Conservation (phyloP, 2,888 invertebrate genomes). For the Andrena minutula region DNA sequence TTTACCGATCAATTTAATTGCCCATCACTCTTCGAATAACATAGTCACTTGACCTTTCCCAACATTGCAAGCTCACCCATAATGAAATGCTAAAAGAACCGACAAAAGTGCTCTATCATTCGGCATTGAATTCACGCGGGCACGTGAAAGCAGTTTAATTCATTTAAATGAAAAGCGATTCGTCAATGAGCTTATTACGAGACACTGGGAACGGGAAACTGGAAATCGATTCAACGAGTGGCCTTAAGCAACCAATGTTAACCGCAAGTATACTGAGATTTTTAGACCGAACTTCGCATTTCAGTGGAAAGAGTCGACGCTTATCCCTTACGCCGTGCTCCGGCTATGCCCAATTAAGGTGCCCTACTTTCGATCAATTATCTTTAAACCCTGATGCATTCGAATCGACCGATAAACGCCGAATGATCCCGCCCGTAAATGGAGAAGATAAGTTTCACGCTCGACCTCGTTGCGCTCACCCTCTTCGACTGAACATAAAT, state of each 20-base stretch:
- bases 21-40: no score
- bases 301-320: slow-evolving; percentile 3
- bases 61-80: background rate
- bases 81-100: background rate
- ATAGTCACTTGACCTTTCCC: background rate
- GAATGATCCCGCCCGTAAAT: slow-evolving; percentile 41
- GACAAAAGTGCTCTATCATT: background rate
- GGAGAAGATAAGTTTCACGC: slow-evolving; percentile 27
- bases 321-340: slow-evolving; percentile 37
- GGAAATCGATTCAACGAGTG: background rate
- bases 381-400: slow-evolving; percentile 56
- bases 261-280: background rate
- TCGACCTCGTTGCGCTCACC: slow-evolving; percentile 14
- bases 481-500: background rate
- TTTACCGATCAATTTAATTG: background rate
- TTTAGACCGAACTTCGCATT: background rate
- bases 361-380: slow-evolving; percentile 66
- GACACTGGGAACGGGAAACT: background rate
- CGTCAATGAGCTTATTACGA: background rate
- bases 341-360: slow-evolving; percentile 55
- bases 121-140: background rate
- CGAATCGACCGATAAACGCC: slow-evolving; percentile 42
- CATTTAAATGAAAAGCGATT: background rate
- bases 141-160: background rate
- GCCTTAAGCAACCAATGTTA: background rate